Percentiles rank a stretch among this genome's conserved stretches.
Conservation (phyloP, 1,140 invertebrate species). For the Drosophila ananassae region DNA sequence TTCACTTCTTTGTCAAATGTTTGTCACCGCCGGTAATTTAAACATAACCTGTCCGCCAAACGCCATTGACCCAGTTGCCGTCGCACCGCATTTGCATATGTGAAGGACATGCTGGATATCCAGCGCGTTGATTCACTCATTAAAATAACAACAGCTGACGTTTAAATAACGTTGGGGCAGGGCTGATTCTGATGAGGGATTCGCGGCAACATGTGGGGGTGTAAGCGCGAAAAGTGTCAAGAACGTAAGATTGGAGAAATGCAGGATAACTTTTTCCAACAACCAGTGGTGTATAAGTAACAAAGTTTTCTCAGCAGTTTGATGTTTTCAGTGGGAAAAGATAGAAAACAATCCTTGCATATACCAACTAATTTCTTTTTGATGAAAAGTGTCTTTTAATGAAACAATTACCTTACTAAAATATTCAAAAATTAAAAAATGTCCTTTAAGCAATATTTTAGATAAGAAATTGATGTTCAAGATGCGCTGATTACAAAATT, state of each 20-base stretch:
- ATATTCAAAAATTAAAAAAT: too few species aligned
- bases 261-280: conserved; percentile 6
- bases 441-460: too few species aligned
- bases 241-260: neutral
- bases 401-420: neutral
- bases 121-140: conserved; percentile 62
- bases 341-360: neutral
- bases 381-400: neutral
- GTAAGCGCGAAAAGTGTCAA: neutral
- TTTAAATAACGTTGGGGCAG: conserved; percentile 49
- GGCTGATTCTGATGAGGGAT: conserved; percentile 17
- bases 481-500: too few species aligned
- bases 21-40: conserved; percentile 29
- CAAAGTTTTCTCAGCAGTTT: conserved; percentile 5
- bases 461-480: too few species aligned
- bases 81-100: conserved; percentile 31
- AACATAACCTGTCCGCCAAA: conserved; percentile 45
- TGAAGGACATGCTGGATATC: conserved; percentile 35
- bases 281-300: conserved; percentile 15
- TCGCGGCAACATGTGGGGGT: neutral
- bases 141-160: conserved; percentile 66
- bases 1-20: neutral
- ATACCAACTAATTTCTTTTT: neutral
- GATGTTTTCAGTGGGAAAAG: conserved; percentile 15
- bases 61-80: conserved; percentile 51